A percentile compares a stretch with the other conserved stretches of the same genome.
These are phyloP conservation scores for Sepiola atlantica DNA, from an alignment of 2,888 invertebrate genomes.

Conservation along the genomic window DNA sequence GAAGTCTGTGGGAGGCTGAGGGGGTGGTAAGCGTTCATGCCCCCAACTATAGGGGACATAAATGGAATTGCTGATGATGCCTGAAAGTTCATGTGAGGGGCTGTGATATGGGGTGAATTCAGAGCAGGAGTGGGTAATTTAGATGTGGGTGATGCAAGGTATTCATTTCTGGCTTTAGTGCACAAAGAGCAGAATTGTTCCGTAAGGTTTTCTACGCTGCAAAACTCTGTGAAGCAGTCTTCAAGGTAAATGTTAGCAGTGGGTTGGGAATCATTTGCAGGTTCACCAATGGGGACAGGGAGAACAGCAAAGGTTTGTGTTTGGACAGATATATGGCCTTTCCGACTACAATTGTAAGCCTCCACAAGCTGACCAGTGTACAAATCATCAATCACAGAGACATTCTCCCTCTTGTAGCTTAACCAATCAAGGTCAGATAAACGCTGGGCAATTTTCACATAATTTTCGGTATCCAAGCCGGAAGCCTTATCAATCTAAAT, in stretches of 20 bases:
- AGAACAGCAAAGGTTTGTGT: slow-evolving; percentile 71
- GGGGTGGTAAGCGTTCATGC: not conserved
- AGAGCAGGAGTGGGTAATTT: not conserved
- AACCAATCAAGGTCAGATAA: slow-evolving; percentile 73
- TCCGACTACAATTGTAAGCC: slow-evolving; percentile 66
- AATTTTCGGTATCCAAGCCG: slow-evolving; percentile 67
- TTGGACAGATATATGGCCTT: slow-evolving; percentile 68
- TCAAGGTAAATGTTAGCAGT: slow-evolving; percentile 65
- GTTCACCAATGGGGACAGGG: slow-evolving; percentile 69
- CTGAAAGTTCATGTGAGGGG: slow-evolving; percentile 8
- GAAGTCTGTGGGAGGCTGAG: slow-evolving; percentile 69
- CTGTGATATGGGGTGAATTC: slow-evolving; percentile 23
- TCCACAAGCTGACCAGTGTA: slow-evolving; percentile 73
- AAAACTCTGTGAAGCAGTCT: slow-evolving; percentile 71
- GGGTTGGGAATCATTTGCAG: slow-evolving; percentile 58
- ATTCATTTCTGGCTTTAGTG: slow-evolving; percentile 45
- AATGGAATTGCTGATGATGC: slow-evolving; percentile 37
- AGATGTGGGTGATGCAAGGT: not conserved
- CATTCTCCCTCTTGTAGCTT: slow-evolving; percentile 70
- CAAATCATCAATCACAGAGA: slow-evolving; percentile 68
- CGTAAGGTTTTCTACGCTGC: slow-evolving; percentile 67
- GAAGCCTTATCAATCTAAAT: slow-evolving; percentile 70
- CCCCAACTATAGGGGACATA: slow-evolving; percentile 64
- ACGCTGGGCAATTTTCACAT: slow-evolving; percentile 72
- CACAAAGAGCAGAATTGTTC: slow-evolving; percentile 64